Evolutionary conservation across 1,140 invertebrate genomes (phyloP), one percentile per base, ranked within the genome.

Genomic region (Drosophila sturtevanti): DNA sequence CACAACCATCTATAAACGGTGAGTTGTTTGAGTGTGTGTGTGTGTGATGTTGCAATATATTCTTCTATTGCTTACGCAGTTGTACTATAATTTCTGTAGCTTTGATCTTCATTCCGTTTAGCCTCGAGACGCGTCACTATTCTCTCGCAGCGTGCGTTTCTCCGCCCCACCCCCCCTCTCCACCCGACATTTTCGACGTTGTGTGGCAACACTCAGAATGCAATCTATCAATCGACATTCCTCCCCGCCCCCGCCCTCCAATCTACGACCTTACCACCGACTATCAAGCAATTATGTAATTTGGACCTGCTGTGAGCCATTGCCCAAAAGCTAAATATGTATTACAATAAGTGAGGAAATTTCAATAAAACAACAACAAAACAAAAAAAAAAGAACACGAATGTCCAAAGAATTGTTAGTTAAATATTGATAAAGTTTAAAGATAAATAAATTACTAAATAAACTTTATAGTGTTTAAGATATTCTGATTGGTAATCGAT

Each of bases 201-300:
- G 34, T 87, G 85, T 75, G 75, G 82, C 67, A 87, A 87, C 54
- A 75, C 63, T 89, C 76, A 89, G 82, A 87, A 89, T 87, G 82
- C 82, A 87, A 87, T 87, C 79, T 86, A 87, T 87, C 82, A 87
- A 89, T 79, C 84, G 71, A 24, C 58, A 12, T 0, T 11, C 52
- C 38, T 24, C 18, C 9, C 51, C 31, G 10, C 21, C 9, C 4
- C 2, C 35, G 41, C 44, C 37, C 44, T n/a, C 27, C 35, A 22
- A 56, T n/a, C n/a, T n/a, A n/a, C n/a, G 21, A 22, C 44, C 37
- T 62, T 62, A 60, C 68, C 54, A 72, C 70, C 81, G 81, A 87
- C 82, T 79, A 87, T 75, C 62, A 75, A 66, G 72, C 61, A 60
- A 70, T 87, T 82, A 87, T 87, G 79, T 89, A 87, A 87, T 79